These are phyloP conservation scores for Sebastiscus albofasciatus DNA, from an alignment of 2,797 vertebrate species.

Conservation along the genomic window DNA sequence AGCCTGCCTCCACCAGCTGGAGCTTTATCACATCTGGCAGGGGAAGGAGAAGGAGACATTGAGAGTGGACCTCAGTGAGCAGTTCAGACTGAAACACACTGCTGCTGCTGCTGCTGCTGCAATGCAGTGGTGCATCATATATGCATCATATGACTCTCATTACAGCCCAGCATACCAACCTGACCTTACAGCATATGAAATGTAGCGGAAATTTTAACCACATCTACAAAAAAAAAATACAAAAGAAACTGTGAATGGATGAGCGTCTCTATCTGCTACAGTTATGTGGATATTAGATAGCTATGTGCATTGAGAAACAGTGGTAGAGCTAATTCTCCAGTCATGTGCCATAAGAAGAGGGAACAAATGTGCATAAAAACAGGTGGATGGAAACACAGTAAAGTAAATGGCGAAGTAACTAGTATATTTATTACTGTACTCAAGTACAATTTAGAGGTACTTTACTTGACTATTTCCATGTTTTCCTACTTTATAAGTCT, in stretches of 20 bases:
- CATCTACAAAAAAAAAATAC: neutral
- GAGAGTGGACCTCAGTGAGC: neutral
- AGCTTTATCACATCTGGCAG: conserved; percentile 93
- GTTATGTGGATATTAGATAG: neutral
- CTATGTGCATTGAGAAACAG: neutral
- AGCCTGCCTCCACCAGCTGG: conserved; percentile 95
- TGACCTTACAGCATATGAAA: neutral
- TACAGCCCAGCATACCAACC: neutral
- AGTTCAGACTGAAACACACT: neutral
- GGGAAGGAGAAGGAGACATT: neutral
- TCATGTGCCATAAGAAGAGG: too few species aligned
- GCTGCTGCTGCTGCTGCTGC: neutral
- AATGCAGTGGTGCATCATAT: conserved; percentile 3
- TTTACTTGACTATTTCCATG: neutral
- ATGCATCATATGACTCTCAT: neutral
- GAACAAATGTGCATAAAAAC: too few species aligned
- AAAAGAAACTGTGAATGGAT: fast-evolving
- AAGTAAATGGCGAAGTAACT: too few species aligned
- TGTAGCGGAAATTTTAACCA: neutral
- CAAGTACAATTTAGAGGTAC: too few species aligned
- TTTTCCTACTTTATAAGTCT: neutral
- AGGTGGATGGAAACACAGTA: too few species aligned
- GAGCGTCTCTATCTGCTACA: neutral
- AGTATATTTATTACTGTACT: too few species aligned
- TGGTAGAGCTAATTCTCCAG: neutral